Evolutionary conservation across 2,888 invertebrate genomes (phyloP), one percentile per base, ranked within the genome.

Genomic region (Phytoseiulus persimilis): DNA sequence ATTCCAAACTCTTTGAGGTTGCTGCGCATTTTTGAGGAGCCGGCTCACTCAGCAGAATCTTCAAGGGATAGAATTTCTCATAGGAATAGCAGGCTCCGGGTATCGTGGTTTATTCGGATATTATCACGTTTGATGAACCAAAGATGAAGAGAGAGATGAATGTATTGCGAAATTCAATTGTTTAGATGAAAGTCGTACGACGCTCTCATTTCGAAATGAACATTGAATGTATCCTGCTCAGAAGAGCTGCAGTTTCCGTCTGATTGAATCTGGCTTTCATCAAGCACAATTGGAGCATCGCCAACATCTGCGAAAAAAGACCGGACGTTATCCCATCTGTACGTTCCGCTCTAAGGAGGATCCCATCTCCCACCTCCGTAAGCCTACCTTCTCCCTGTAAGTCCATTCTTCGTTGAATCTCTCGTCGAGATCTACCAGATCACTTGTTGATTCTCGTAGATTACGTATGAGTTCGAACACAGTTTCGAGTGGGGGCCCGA

Each of bases 391-490:
- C 28, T 87, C 87, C 32, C 28, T 33, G n/a, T 87, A 39, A 0
- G 87, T 87, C 87, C 87, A 87, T 32, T 87, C 87, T 0, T 33
- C 45, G 87, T 87, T 87, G 33, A 87, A 87, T 33, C 32, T 87
- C 87, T 87, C 87, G 5, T 31, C 32, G n/a, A 87, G 33, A 14
- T 33, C 28, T 9, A 87, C 87, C 28, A 87, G 33, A n/a, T 87
- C 87, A 28, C 87, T 31, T n/a, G 32, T 33, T 39, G 87, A 33
- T 11, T 33, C 87, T 33, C 87, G 32, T 1, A 87, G 18, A 23
- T 3, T n/a, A 9, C 87, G 87, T 39, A 87, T 87, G 39, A 32
- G 32, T 33, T 87, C 87, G 3, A 87, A 14, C 32, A 87, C 87
- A 0, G 32, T 45, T 32, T 87, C 87, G 5, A 87, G 87, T 1